phyloP scores from a whole-genome alignment of 2,888 invertebrate species.

The Tenodera sinensis region DNA sequence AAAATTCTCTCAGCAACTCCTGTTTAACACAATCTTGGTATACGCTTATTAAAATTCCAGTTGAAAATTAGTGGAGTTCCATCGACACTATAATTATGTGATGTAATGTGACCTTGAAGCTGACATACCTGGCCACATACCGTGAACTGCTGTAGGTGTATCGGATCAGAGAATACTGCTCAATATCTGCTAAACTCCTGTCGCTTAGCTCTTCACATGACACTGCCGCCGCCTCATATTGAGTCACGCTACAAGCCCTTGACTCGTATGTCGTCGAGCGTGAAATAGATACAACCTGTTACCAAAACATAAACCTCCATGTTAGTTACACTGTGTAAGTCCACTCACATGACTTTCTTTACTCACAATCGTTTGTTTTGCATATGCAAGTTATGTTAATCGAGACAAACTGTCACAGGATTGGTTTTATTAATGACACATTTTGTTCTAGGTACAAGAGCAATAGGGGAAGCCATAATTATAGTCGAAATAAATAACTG shows the following conservation, averaged over 20 bases:
- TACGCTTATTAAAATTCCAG: neutral
- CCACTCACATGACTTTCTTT: too few species aligned
- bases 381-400: too few species aligned
- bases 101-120: neutral
- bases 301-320: neutral
- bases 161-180: neutral
- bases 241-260: neutral
- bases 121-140: neutral
- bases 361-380: too few species aligned
- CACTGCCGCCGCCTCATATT: neutral
- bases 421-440: too few species aligned
- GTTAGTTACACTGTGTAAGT: too few species aligned
- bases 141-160: neutral
- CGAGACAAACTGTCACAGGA: too few species aligned
- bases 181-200: neutral
- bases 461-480: too few species aligned
- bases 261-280: neutral
- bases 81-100: neutral
- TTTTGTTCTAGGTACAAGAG: too few species aligned
- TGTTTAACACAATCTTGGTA: too few species aligned
- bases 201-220: neutral
- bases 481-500: too few species aligned
- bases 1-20: too few species aligned
- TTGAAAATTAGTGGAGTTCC: neutral
- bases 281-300: neutral